These are phyloP conservation scores for Erpornis zantholeuca DNA, from an alignment of 2,113 vertebrate species.

Conservation along the genomic window DNA sequence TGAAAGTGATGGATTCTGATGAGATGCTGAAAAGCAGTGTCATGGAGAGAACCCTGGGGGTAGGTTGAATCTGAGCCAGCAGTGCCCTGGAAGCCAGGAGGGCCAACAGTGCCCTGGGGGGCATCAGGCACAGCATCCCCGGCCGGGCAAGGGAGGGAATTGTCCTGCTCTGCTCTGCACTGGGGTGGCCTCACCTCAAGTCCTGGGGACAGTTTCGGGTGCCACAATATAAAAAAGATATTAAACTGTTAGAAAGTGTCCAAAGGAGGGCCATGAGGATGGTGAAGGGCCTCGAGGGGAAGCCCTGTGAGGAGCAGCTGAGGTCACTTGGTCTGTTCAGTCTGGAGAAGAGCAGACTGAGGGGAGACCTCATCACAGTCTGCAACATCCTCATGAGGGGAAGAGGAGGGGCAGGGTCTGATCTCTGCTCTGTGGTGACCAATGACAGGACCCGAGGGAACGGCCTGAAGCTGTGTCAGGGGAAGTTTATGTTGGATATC, in stretches of 20 bases:
- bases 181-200: accelerated
- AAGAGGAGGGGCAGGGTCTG: neutral
- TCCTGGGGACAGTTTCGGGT: neutral
- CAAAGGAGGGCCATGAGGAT: neutral
- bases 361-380: accelerated
- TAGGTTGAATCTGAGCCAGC: accelerated
- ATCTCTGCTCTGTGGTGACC: neutral
- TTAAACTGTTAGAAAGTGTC: neutral
- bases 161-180: accelerated
- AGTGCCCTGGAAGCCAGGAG: neutral
- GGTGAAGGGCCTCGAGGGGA: neutral
- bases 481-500: neutral
- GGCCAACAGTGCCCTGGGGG: accelerated
- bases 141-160: accelerated
- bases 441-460: neutral
- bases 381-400: accelerated
- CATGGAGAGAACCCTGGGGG: neutral
- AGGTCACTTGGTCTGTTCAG: neutral
- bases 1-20: neutral
- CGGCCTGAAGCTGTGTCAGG: neutral
- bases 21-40: neutral
- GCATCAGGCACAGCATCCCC: neutral
- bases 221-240: accelerated
- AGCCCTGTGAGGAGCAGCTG: accelerated
- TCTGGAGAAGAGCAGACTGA: neutral